These are phyloP conservation scores for Zaprionus nigranus DNA, from an alignment of 1,140 invertebrate genomes.

Conservation along the genomic window DNA sequence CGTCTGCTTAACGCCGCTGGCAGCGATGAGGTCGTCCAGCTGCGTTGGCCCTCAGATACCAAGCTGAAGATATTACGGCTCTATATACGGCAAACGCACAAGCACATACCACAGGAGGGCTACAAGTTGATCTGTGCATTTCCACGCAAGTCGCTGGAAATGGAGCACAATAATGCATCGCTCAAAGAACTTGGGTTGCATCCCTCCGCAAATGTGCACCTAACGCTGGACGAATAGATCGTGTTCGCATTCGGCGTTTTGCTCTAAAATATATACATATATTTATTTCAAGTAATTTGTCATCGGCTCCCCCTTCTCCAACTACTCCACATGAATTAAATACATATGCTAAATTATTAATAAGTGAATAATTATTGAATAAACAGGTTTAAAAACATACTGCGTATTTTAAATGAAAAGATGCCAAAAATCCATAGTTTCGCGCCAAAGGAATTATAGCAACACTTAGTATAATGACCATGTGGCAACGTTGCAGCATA, in stretches of 20 bases:
- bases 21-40: slow-evolving; percentile 73
- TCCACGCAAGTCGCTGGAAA: slow-evolving; percentile 74
- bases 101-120: slow-evolving; percentile 72
- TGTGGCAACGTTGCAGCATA: background rate
- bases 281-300: slow-evolving; percentile 56
- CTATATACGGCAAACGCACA: slow-evolving; percentile 77
- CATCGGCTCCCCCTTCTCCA: slow-evolving; percentile 30
- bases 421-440: background rate
- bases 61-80: slow-evolving; percentile 68
- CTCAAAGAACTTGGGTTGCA: slow-evolving; percentile 79
- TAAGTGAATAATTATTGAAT: slow-evolving; percentile 34
- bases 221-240: slow-evolving; percentile 76
- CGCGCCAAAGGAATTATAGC: background rate
- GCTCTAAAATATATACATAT: slow-evolving; percentile 35
- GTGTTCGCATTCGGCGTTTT: background rate
- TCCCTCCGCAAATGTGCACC: slow-evolving; percentile 82
- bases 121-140: slow-evolving; percentile 83
- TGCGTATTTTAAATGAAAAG: background rate
- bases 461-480: background rate
- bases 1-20: slow-evolving; percentile 69
- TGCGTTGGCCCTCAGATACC: slow-evolving; percentile 82
- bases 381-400: slow-evolving; percentile 16
- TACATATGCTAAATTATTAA: slow-evolving; percentile 32
- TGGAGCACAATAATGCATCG: slow-evolving; percentile 64
- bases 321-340: slow-evolving; percentile 31